Percentiles rank a stretch among this genome's conserved stretches.
phyloP scores from a whole-genome alignment of 2,797 vertebrate species.

The Discoglossus pictus region DNA sequence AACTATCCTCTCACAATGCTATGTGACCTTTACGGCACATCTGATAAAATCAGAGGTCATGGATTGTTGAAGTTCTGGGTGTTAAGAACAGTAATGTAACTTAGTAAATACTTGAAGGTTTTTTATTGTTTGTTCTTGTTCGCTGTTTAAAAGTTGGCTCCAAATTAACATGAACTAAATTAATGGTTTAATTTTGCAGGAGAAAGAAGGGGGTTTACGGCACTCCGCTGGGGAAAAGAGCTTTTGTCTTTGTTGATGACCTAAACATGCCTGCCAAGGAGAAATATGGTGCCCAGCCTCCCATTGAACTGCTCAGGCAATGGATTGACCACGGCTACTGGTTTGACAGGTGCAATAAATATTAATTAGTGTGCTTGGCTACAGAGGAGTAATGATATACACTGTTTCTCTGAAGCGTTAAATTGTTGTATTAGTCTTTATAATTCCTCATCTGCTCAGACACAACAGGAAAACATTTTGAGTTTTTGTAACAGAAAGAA shows the following conservation, averaged over 20 bases:
- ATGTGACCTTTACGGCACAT: constrained; percentile 73
- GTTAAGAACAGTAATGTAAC: constrained; percentile 67
- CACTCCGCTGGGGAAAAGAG: constrained; percentile 62
- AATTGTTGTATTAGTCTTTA: constrained; percentile 80
- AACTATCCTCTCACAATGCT: constrained; percentile 64
- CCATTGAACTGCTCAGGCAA: constrained; percentile 76
- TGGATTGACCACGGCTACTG: constrained; percentile 74
- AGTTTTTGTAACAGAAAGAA: constrained; percentile 63
- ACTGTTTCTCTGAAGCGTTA: constrained; percentile 77
- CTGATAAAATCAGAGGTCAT: constrained; percentile 73
- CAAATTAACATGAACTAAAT: constrained; percentile 73
- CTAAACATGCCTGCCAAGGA: constrained; percentile 79
- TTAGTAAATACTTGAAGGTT: constrained; percentile 55
- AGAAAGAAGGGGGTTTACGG: constrained; percentile 65
- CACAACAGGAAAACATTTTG: constrained; percentile 70
- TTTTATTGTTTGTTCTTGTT: constrained; percentile 55
- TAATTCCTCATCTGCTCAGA: constrained; percentile 75
- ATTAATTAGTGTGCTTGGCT: constrained; percentile 81
- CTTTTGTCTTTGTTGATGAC: constrained; percentile 79
- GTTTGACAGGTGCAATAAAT: constrained; percentile 83
- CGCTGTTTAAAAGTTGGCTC: constrained; percentile 61
- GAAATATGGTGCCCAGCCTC: constrained; percentile 76
- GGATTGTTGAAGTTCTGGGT: constrained; percentile 63
- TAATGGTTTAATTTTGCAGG: constrained; percentile 73
- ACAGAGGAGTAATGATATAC: constrained; percentile 77